Conservation (phyloP, 2,113 vertebrate species). For the Indicator indicator region DNA sequence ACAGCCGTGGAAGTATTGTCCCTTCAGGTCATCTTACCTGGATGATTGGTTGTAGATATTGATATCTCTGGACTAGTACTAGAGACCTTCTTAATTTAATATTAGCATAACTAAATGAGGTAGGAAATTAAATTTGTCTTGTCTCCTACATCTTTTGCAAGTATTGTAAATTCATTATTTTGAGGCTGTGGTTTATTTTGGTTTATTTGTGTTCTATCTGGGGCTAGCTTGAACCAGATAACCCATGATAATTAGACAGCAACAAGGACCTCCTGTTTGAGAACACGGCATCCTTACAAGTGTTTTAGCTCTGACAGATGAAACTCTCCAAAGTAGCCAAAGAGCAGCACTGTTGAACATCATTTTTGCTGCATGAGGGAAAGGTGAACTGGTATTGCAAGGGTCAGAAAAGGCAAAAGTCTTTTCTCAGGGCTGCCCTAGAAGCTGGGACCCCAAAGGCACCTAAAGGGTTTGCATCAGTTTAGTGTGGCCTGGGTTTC, state of each 20-base stretch:
- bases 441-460: not conserved
- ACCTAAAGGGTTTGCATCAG: not conserved
- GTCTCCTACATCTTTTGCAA: not conserved
- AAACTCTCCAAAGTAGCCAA: not conserved
- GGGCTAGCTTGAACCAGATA: not conserved
- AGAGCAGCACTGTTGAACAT: not conserved
- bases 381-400: not conserved
- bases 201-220: not conserved
- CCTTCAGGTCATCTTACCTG: not conserved
- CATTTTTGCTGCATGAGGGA: not conserved
- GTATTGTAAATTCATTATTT: not conserved
- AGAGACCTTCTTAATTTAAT: not conserved
- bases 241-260: not conserved
- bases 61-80: not conserved
- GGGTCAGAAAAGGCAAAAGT: not conserved
- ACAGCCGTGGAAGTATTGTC: accelerated
- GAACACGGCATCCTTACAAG: not conserved
- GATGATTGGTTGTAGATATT: not conserved
- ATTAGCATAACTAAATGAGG: not conserved
- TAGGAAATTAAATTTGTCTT: not conserved
- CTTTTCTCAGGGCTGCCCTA: not conserved
- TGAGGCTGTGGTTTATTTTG: not conserved
- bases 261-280: not conserved
- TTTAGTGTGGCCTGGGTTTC: not conserved
- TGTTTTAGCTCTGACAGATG: not conserved